These are phyloP conservation scores for Anarsia innoxiella DNA, from an alignment of 2,888 invertebrate genomes.

Conservation along the genomic window DNA sequence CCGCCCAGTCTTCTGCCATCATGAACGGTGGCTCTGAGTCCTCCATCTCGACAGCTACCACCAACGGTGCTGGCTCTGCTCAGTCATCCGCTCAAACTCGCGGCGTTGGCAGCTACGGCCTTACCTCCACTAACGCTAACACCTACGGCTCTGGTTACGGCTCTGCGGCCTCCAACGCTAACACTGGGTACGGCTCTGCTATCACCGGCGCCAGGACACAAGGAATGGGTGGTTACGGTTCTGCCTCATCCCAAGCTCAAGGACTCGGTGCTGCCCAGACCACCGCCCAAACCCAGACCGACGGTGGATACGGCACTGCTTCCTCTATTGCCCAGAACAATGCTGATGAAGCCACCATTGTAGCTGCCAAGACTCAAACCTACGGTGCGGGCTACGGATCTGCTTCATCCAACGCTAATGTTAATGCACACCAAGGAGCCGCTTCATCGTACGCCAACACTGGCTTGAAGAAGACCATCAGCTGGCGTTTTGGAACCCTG, in stretches of 20 bases:
- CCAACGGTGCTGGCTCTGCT: conserved; percentile 41
- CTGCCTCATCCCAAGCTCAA: conserved; percentile 43
- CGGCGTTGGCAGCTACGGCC: conserved; percentile 33
- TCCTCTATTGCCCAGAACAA: conserved; percentile 31
- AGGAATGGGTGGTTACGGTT: conserved; percentile 35
- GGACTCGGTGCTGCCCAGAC: conserved; percentile 26
- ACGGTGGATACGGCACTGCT: conserved; percentile 33
- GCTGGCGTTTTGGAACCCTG: conserved; percentile 56
- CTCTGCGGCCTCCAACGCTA: conserved; percentile 46
- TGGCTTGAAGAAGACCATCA: conserved; percentile 26
- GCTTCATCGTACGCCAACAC: conserved; percentile 37
- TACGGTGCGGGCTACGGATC: conserved; percentile 30
- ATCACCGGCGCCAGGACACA: conserved; percentile 39
- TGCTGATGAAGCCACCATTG: conserved; percentile 28
- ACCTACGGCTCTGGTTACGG: conserved; percentile 35
- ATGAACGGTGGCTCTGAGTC: conserved; percentile 39
- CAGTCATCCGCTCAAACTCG: conserved; percentile 44
- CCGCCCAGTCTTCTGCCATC: conserved; percentile 44
- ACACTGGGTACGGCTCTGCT: conserved; percentile 35
- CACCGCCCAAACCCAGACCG: conserved; percentile 30
- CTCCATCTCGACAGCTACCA: conserved; percentile 37
- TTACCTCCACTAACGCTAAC: conserved; percentile 46
- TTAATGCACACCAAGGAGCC: conserved; percentile 32
- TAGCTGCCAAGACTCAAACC: conserved; percentile 37
- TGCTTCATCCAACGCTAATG: conserved; percentile 45